These are phyloP conservation scores for Macquaria australasica DNA, from an alignment of 2,113 vertebrate species.

Conservation along the genomic window DNA sequence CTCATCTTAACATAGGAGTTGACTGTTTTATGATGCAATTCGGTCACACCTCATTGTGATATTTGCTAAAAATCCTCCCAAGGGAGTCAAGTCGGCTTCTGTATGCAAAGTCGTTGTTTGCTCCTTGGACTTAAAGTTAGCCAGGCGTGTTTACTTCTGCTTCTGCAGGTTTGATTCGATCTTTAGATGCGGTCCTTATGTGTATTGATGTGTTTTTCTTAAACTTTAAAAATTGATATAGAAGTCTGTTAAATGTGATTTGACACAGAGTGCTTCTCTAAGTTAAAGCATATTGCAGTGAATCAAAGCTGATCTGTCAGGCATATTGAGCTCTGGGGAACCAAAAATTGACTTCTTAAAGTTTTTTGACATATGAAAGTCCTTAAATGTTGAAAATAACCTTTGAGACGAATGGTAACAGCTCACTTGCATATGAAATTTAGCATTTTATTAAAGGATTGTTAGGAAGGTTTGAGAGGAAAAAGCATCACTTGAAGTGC, in stretches of 20 bases:
- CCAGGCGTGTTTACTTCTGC: neutral
- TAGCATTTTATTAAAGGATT: neutral
- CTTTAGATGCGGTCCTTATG: neutral
- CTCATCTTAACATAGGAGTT: neutral
- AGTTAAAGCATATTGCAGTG: neutral
- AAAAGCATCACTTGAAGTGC: constrained; percentile 49
- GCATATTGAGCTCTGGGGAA: neutral
- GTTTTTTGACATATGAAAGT: neutral
- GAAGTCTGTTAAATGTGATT: constrained; percentile 35
- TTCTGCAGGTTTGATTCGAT: constrained; percentile 1
- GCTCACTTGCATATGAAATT: neutral
- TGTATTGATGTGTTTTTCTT: neutral
- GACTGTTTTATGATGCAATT: neutral
- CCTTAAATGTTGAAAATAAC: neutral
- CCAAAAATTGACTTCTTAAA: neutral
- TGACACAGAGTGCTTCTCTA: neutral
- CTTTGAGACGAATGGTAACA: neutral
- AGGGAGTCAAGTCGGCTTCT: neutral
- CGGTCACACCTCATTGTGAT: neutral
- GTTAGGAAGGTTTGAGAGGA: neutral
- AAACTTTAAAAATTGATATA: neutral
- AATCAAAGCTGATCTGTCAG: constrained; percentile 20
- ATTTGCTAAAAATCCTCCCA: neutral
- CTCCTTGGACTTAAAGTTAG: neutral
- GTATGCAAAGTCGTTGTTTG: constrained; percentile 30